Conservation (phyloP, 2,113 vertebrate species). For the Etheostoma cragini region DNA sequence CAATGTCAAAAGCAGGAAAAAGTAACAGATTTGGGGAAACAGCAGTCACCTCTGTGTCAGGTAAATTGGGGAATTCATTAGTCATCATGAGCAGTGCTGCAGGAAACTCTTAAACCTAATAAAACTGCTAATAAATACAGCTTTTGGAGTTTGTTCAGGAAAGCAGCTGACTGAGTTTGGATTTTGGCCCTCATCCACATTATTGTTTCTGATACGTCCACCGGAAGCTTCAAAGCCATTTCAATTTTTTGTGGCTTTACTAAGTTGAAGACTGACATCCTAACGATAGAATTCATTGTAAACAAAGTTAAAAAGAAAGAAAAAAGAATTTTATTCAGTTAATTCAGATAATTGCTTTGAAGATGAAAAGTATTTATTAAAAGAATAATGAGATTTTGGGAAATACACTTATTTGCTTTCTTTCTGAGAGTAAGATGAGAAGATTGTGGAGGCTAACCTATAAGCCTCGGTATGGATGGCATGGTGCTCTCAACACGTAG, state of each 20-base stretch:
- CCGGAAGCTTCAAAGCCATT: neutral
- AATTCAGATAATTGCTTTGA: neutral
- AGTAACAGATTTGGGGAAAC: conserved; percentile 16
- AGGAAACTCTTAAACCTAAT: neutral
- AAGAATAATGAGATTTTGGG: neutral
- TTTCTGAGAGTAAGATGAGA: neutral
- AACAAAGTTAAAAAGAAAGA: neutral
- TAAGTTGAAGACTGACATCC: neutral
- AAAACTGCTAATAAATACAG: neutral
- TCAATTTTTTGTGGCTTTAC: neutral
- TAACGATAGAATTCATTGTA: neutral
- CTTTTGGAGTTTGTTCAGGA: neutral
- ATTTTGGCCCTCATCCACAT: no score
- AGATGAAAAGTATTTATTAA: neutral
- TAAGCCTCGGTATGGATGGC: no score
- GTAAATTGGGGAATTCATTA: conserved; percentile 26
- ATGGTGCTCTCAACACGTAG: no score
- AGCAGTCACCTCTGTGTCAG: conserved; percentile 12
- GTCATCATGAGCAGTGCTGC: conserved; percentile 1
- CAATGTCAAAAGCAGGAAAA: conserved; percentile 20
- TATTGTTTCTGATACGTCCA: neutral
- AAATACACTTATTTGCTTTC: neutral
- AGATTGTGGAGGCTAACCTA: neutral
- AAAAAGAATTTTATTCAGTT: neutral
- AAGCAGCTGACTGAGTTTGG: neutral